Base-by-base conservation (phyloP, 30 jellyfish, hydroid and myxozoan species). In the Turritopsis dohrnii region DNA sequence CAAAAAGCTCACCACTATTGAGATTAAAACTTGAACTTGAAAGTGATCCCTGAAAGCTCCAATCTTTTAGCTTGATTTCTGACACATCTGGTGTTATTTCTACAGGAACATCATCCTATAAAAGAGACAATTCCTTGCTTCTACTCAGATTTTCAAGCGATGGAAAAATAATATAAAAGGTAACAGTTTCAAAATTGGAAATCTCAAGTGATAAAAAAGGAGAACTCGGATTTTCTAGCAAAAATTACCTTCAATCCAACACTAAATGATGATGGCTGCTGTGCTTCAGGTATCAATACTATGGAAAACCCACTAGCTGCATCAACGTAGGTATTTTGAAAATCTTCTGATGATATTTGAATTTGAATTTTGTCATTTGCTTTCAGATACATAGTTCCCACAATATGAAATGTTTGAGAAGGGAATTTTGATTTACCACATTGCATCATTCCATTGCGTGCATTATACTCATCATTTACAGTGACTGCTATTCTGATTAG, bases 311-410 rank as follows among this genome's bases (percentile, higher is more conserved):
- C 90, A 54, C 90, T 84, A 21, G 80, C 27, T 0, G 7, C 19
- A 21, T 27, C 27, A 52, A 84, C 66, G 30, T 22, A 65, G 17
- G 86, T 52, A 29, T 71, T 28, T 21, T 71, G 41, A 4, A 82
- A 65, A 52, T 71, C 89, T 26, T 90, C 54, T 60, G 94, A 16
- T 5, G 96, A 27, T 20, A 94, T 74, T 71, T 73, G 77, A 77
- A 94, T 25, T 16, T 66, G 25, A 0, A 94, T 75, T 13, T 83
- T 86, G 18, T 94, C 95, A 52, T 86, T 93, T 86, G 80, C 82
- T 66, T 60, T 86, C 18, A 94, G 83, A 66, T 81, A 88, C 0
- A 94, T 89, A 18, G 87, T 79, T 1, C 96, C 96, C 54, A 85
- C 60, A 27, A 94, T 60, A 79, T 94, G 96, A 86, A 94, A 28